Conservation (phyloP, 2,797 vertebrate genomes). For the Betta splendens region DNA sequence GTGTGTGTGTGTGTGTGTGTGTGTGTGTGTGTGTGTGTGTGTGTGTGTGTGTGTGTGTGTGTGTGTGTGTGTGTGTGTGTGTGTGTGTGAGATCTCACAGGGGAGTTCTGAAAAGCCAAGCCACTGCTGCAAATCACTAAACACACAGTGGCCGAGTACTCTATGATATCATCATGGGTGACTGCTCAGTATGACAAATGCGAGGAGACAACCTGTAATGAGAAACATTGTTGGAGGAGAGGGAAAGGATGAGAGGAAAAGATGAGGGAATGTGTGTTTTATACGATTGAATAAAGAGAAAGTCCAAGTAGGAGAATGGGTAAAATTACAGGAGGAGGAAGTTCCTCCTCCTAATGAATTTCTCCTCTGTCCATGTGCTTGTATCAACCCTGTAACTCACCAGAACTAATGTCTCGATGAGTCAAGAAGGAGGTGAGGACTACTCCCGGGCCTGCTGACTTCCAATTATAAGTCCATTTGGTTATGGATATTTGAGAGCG, state of each 20-base stretch:
- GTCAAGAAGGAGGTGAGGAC: slow-evolving; percentile 51
- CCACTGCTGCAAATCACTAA: slow-evolving; percentile 11
- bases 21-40: slow-evolving; percentile 17
- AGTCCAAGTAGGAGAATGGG: slow-evolving; percentile 8
- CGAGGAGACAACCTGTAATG: slow-evolving; percentile 61
- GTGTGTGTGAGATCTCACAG: slow-evolving; percentile 19
- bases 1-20: slow-evolving; percentile 17
- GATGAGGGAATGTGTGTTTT: slow-evolving; percentile 20
- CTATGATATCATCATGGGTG: slow-evolving; percentile 55
- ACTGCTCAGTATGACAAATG: slow-evolving; percentile 64
- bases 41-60: slow-evolving; percentile 17
- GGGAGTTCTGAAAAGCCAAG: slow-evolving; percentile 27
- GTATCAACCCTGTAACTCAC: slow-evolving; percentile 57
- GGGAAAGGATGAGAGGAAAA: slow-evolving; percentile 27
- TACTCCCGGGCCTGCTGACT: slow-evolving; percentile 64
- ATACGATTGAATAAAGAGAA: slow-evolving; percentile 6
- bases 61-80: slow-evolving; percentile 16
- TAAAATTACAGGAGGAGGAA: slow-evolving; percentile 28
- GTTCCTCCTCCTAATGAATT: slow-evolving; percentile 56
- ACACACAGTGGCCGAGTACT: slow-evolving; percentile 22
- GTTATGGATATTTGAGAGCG: slow-evolving; percentile 63
- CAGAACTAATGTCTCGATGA: slow-evolving; percentile 70
- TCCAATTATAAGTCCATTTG: slow-evolving; percentile 77
- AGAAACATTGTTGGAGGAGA: slow-evolving; percentile 50
- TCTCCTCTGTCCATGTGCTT: slow-evolving; percentile 58